Base-by-base conservation (phyloP, 1,140 invertebrate genomes). In the Cotesia glomerata region DNA sequence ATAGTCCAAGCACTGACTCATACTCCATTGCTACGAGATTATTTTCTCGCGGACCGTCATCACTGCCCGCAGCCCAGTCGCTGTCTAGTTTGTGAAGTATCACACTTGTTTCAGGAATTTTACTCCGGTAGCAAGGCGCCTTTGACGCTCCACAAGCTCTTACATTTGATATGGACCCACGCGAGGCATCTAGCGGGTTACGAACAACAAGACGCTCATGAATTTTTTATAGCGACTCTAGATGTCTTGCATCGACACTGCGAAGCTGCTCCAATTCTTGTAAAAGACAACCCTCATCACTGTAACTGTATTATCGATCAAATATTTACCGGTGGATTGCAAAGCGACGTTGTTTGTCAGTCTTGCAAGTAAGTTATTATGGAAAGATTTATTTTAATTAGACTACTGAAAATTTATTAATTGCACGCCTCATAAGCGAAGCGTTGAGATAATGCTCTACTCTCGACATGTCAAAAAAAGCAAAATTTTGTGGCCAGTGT, bases 171-270 rank as follows among this genome's bases (percentile, higher is more conserved):
- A 76, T 99, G 98, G 97, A 98, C 95, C 3, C 96, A 98, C 86
- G 97, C 96, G 35, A 91, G 93, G 71, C 96, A 99, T 85, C 90
- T 99, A 75, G 96, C 97, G 36, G 96, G 97, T 49, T 97, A 98
- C 85, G 95, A 98, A 82, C 97, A 99, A 83, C 97, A 99, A 86
- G 98, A 99, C 87, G 97, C 98, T 68, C 98, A 99, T 82, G 98
- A 99, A 88, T 99, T 99, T 88, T 98, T 99, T 79, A 98, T 99
- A 64, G 96, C 97, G 14, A 95, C 95, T 2, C 88, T 99, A 26
- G 94, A 98, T 83, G 93, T 98, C 5, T 85, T 99, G 32, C 97
- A 99, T 86, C 89, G 93, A 83, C 95, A 95, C 80, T 92, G 91
- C 80, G 85, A 85, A 59, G 84, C 82, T 11, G 84, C 86, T n/a